Percentiles rank a stretch among this genome's conserved stretches.
Evolutionary conservation across 2,888 invertebrate genomes (phyloP).

Genomic region (Athalia circularis): DNA sequence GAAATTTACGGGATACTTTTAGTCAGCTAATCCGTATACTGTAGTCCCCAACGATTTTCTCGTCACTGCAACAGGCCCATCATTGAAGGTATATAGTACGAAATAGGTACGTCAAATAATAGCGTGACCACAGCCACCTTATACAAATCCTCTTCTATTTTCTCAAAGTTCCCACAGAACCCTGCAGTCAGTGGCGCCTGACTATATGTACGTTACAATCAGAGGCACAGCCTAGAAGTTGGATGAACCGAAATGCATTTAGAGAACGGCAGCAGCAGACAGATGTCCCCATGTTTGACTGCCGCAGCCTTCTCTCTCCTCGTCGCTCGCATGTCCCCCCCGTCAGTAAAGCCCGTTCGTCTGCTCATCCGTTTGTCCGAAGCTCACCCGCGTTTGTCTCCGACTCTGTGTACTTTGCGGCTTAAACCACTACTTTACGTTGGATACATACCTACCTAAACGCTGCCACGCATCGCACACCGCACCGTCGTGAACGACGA

Average conservation of each 20-base stretch:
- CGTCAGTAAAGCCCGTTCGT: constrained; percentile 26
- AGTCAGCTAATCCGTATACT: too few relatives aligned
- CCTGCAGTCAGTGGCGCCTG: constrained; percentile 2
- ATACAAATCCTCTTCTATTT: too few relatives aligned
- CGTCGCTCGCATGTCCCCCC: too few relatives aligned
- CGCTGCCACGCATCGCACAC: too few relatives aligned
- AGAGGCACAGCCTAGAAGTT: not conserved
- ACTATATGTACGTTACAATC: not conserved
- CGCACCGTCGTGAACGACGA: not conserved
- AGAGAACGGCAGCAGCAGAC: constrained; percentile 26
- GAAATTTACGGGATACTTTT: too few relatives aligned
- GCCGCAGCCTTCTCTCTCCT: not conserved
- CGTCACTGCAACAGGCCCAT: too few relatives aligned
- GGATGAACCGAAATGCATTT: not conserved
- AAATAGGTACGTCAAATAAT: too few relatives aligned
- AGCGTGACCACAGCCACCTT: not conserved
- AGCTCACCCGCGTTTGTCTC: constrained; percentile 57
- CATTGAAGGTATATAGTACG: too few relatives aligned
- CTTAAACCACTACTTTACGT: constrained; percentile 19
- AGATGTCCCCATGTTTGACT: constrained; percentile 36
- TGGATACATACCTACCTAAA: not conserved
- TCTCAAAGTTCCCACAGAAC: not conserved
- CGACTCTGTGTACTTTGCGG: constrained; percentile 36
- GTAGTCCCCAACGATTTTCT: too few relatives aligned
- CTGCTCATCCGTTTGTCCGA: constrained; percentile 57